Conservation (phyloP, 2,888 invertebrate species). For the Salpingus planirostris region DNA sequence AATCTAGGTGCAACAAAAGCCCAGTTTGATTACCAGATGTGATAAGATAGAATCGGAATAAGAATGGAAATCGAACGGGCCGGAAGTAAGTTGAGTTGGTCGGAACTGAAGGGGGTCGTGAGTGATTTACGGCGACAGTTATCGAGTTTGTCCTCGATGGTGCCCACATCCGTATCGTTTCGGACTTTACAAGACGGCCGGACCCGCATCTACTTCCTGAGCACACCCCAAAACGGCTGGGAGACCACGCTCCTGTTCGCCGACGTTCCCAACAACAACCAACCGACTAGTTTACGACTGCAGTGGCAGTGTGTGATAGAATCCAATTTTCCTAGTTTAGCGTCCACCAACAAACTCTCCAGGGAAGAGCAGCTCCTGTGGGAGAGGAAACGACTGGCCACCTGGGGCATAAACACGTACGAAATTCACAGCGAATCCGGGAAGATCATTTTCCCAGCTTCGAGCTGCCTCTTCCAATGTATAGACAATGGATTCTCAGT, state of each 20-base stretch:
- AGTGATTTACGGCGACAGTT: constrained; percentile 72
- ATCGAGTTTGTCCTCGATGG: constrained; percentile 69
- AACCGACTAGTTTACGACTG: constrained; percentile 47
- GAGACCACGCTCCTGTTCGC: constrained; percentile 83
- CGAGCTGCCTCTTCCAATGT: constrained; percentile 81
- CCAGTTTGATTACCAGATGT: too few relatives aligned
- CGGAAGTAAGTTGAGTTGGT: constrained; percentile 53
- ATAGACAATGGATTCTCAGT: constrained; percentile 64
- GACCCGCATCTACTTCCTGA: constrained; percentile 81
- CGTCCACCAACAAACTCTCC: constrained; percentile 54
- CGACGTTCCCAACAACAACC: constrained; percentile 62
- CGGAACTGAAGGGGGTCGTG: constrained; percentile 70
- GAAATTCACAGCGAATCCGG: constrained; percentile 76
- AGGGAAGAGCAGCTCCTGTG: constrained; percentile 84
- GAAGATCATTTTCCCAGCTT: constrained; percentile 84
- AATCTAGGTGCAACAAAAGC: constrained; percentile 7
- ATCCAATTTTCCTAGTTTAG: constrained; percentile 58
- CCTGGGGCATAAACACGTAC: constrained; percentile 91
- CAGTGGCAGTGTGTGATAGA: constrained; percentile 79
- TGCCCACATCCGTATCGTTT: constrained; percentile 76
- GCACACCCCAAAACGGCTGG: constrained; percentile 79
- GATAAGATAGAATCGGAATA: constrained; percentile 11
- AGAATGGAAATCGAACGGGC: constrained; percentile 22
- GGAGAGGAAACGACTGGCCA: constrained; percentile 84
- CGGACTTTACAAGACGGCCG: constrained; percentile 69